Conservation (phyloP, 2,113 vertebrate genomes). For the Nycticryphes semicollaris region DNA sequence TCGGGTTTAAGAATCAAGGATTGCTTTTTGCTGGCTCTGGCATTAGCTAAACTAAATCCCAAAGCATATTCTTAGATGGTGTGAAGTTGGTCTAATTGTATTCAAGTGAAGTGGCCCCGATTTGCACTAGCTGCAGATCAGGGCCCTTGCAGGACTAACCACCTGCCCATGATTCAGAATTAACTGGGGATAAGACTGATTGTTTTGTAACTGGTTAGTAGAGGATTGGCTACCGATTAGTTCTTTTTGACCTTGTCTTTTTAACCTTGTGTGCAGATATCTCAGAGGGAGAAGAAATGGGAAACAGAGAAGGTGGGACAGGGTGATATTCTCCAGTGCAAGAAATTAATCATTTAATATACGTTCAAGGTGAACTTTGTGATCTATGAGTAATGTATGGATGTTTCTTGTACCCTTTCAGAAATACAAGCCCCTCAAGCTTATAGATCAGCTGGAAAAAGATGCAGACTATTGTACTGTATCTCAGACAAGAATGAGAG, state of each 20-base stretch:
- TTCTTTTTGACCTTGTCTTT: neutral
- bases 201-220: neutral
- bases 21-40: neutral
- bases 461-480: neutral
- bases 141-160: neutral
- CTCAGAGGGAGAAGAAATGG: neutral
- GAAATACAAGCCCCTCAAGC: neutral
- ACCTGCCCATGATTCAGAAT: slow-evolving; percentile 48
- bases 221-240: neutral
- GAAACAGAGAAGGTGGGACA: neutral
- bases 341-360: slow-evolving; percentile 42
- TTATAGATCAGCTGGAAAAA: slow-evolving; percentile 3
- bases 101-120: neutral
- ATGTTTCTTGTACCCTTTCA: neutral
- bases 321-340: neutral
- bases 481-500: neutral
- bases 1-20: neutral
- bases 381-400: neutral
- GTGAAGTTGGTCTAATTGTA: neutral
- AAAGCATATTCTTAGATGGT: neutral
- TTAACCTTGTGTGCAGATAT: neutral
- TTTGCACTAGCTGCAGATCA: neutral
- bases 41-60: slow-evolving; percentile 26
- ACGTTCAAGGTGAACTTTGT: slow-evolving; percentile 18
- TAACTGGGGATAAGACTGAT: slow-evolving; percentile 37